A percentile compares a stretch with the other conserved stretches of the same genome.
phyloP scores from a whole-genome alignment of 1,140 invertebrate species.

The Leucophenga varia region DNA sequence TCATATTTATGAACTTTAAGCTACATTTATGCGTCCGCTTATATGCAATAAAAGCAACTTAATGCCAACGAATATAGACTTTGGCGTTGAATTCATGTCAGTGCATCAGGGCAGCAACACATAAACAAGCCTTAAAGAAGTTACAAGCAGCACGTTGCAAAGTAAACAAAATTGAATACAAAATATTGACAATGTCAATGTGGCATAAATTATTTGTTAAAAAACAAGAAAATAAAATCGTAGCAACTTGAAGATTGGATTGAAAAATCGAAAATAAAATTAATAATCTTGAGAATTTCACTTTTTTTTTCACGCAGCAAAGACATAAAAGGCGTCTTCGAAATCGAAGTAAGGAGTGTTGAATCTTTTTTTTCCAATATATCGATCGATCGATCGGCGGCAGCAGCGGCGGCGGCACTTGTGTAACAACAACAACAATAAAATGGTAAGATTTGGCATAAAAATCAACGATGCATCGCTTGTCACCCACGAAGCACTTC shows the following conservation, averaged over 20 bases:
- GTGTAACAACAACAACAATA: conserved; percentile 10
- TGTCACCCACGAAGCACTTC: conserved; percentile 52
- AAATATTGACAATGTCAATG: conserved; percentile 16
- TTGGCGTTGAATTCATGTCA: conserved; percentile 41
- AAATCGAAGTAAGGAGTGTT: too few species aligned
- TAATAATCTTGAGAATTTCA: conserved; percentile 54
- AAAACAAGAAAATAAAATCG: conserved; percentile 39
- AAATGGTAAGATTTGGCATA: too few species aligned
- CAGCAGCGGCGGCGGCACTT: conserved; percentile 5
- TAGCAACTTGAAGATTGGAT: conserved; percentile 23
- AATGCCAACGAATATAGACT: conserved; percentile 31
- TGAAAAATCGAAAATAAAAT: conserved; percentile 51
- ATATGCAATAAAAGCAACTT: conserved; percentile 53
- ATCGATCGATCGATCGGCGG: too few species aligned
- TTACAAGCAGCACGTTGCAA: conserved; percentile 9
- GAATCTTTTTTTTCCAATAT: too few species aligned
- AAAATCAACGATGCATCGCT: conserved; percentile 26
- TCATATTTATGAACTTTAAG: conserved; percentile 51
- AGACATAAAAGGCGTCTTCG: too few species aligned
- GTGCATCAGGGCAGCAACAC: conserved; percentile 29
- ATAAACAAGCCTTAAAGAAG: conserved; percentile 28
- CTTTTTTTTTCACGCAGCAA: conserved; percentile 42
- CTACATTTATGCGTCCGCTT: conserved; percentile 51
- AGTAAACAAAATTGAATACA: conserved; percentile 28
- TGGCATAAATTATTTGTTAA: conserved; percentile 38